A percentile compares a stretch with the other conserved stretches of the same genome.
phyloP scores from a whole-genome alignment of 2,888 invertebrate species.

The Sinodicranocentrus sp. region DNA sequence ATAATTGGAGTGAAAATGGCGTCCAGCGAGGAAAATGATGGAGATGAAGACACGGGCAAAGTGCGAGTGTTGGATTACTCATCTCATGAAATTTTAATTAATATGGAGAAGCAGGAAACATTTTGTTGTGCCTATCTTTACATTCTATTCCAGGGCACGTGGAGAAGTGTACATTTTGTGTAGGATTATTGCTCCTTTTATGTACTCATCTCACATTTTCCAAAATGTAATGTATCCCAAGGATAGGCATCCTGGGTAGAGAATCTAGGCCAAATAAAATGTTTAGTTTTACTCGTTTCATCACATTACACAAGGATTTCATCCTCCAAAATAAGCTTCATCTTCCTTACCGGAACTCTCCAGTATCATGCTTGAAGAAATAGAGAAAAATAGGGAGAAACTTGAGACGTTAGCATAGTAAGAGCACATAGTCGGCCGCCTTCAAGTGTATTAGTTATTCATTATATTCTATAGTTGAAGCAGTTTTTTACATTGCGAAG shows the following conservation, averaged over 20 bases:
- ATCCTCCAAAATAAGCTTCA: too few species aligned
- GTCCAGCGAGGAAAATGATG: background rate
- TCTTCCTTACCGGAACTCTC: too few species aligned
- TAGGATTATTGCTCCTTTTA: background rate
- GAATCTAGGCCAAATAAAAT: background rate
- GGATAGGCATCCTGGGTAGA: background rate
- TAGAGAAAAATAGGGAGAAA: too few species aligned
- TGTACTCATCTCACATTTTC: background rate
- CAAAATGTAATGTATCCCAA: background rate
- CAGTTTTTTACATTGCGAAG: background rate
- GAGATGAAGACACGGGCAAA: too few species aligned
- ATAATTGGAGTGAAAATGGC: conserved; percentile 13
- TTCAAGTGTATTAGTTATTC: conserved; percentile 39
- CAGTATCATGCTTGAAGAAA: too few species aligned
- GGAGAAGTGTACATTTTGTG: background rate
- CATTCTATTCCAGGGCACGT: too few species aligned
- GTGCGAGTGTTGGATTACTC: background rate
- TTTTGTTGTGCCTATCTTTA: too few species aligned
- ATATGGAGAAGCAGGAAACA: background rate
- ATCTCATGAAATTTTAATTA: conserved; percentile 27
- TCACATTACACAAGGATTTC: too few species aligned
- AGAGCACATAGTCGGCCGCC: too few species aligned
- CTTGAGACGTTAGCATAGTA: too few species aligned
- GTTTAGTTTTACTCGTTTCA: too few species aligned
- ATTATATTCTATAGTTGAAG: conserved; percentile 31